Conservation (phyloP, 64 coral and sea anemone species). For the Trachythela sp. region DNA sequence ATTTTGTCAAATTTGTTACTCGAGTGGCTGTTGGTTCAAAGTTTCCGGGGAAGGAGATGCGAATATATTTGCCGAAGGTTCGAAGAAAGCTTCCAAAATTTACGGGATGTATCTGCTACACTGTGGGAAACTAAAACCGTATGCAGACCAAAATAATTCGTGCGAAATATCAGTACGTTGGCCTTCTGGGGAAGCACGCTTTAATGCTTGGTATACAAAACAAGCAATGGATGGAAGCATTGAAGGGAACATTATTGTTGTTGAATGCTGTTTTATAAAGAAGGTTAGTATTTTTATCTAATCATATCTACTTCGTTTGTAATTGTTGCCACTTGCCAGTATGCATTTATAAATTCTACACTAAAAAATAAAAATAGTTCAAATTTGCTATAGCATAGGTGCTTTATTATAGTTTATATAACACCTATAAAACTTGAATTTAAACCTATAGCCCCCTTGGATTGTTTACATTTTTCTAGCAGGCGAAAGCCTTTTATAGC, state of each 20-base stretch:
- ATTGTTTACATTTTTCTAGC: too few species aligned
- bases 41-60: background rate
- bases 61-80: background rate
- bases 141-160: background rate
- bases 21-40: background rate
- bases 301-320: too few species aligned
- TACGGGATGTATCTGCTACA: conserved; percentile 4
- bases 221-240: background rate
- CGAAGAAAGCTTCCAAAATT: conserved; percentile 1
- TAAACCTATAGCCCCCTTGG: too few species aligned
- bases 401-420: too few species aligned
- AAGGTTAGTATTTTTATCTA: too few species aligned
- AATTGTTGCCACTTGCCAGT: too few species aligned
- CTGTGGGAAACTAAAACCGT: background rate
- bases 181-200: background rate
- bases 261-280: conserved; percentile 1
- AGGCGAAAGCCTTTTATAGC: too few species aligned
- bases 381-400: too few species aligned
- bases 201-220: conserved; percentile 10
- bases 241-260: background rate
- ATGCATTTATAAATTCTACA: too few species aligned
- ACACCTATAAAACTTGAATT: too few species aligned
- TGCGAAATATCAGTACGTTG: background rate
- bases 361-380: too few species aligned
- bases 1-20: background rate